Conservation (phyloP, 2,797 vertebrate species). For the Hirundo rustica region DNA sequence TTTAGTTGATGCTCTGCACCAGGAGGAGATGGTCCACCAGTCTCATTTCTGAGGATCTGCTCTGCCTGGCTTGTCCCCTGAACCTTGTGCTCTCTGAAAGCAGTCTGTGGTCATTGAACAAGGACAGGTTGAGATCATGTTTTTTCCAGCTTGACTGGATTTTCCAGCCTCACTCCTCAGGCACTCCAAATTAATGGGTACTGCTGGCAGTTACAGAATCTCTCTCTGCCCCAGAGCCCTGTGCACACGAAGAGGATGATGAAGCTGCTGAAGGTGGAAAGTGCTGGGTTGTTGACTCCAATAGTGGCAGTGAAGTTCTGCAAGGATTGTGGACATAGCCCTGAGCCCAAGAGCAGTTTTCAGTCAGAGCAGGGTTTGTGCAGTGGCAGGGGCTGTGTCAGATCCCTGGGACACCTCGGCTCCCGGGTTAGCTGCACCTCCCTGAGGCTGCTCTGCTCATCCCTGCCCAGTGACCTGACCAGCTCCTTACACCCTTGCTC, state of each 20-base stretch:
- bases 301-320: neutral
- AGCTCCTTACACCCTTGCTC: neutral
- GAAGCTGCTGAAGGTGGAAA: neutral
- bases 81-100: neutral
- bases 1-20: neutral
- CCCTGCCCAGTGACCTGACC: accelerated
- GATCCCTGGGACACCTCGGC: neutral
- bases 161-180: neutral
- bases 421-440: neutral
- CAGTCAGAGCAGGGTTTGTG: neutral
- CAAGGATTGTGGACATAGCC: neutral
- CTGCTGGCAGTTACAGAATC: neutral
- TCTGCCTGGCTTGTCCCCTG: neutral
- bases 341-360: neutral
- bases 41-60: neutral
- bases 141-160: neutral
- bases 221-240: neutral
- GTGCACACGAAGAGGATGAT: neutral
- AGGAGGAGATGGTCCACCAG: neutral
- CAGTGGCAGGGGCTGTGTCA: neutral
- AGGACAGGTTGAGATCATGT: neutral
- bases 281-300: neutral
- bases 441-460: accelerated
- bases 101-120: neutral
- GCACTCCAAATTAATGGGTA: no score